phyloP scores from a whole-genome alignment of 2,113 vertebrate species.

The Anoura caudifer region DNA sequence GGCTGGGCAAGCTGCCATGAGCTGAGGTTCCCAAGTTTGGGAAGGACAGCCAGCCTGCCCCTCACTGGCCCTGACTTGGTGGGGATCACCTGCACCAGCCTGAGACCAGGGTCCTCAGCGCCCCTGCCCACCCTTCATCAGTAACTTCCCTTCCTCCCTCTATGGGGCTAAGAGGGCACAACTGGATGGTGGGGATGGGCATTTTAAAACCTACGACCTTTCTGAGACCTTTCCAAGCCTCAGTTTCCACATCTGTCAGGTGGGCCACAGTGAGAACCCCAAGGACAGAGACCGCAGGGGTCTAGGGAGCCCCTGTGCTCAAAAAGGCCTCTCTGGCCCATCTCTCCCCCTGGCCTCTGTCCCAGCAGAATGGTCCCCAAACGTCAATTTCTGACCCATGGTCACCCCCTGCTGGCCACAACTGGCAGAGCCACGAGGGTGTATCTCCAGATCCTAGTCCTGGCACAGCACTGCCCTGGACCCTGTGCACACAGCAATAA shows the following conservation, averaged over 20 bases:
- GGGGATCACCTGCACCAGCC: background rate
- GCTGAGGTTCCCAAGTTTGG: background rate
- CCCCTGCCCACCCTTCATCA: no score
- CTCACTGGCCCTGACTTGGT: background rate
- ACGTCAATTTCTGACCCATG: background rate
- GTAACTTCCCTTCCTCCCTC: background rate
- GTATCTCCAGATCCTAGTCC: background rate
- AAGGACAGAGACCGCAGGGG: background rate
- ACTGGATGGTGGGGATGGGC: background rate
- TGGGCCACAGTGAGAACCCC: background rate
- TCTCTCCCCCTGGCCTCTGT: background rate
- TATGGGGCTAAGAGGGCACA: background rate
- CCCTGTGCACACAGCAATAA: background rate
- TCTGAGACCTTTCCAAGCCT: background rate
- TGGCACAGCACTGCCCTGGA: background rate
- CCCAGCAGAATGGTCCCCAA: accelerated
- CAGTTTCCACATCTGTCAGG: background rate
- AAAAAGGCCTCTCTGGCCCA: accelerated
- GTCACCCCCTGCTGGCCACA: background rate
- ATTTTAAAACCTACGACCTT: background rate
- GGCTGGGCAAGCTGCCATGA: background rate
- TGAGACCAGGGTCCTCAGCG: accelerated
- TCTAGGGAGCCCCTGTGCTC: background rate
- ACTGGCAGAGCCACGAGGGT: background rate
- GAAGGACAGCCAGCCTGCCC: background rate